Conservation (phyloP, 2,888 invertebrate species). For the Nematopogon swammerdamellus region DNA sequence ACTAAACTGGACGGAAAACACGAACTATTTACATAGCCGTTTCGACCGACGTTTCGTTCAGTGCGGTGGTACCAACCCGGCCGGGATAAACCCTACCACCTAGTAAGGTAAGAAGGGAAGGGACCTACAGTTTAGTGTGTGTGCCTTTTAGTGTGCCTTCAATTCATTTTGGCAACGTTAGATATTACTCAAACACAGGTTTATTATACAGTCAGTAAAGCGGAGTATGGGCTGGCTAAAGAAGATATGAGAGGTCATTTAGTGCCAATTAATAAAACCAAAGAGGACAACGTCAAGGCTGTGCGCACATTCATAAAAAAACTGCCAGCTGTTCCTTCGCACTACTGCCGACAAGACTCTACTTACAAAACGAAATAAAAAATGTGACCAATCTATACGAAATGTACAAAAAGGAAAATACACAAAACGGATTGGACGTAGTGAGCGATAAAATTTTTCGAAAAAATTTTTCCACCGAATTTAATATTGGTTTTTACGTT, state of each 20-base stretch:
- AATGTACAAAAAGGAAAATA: slow-evolving; percentile 5
- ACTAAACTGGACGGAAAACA: too few relatives aligned
- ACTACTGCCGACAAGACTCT: slow-evolving; percentile 3
- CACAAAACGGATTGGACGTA: slow-evolving; percentile 1
- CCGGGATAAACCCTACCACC: too few relatives aligned
- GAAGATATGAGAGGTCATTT: slow-evolving; percentile 1
- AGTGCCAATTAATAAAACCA: slow-evolving; percentile 1
- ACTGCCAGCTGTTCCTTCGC: slow-evolving; percentile 2
- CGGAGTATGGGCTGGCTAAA: slow-evolving; percentile 1
- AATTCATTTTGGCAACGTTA: slow-evolving; percentile 1
- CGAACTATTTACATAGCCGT: too few relatives aligned
- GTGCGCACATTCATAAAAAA: slow-evolving; percentile 1
- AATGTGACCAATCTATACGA: too few relatives aligned
- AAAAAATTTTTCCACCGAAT: slow-evolving; percentile 9
- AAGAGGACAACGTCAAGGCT: neutral
- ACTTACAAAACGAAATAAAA: slow-evolving; percentile 2
- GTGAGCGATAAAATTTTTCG: slow-evolving; percentile 6
- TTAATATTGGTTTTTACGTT: slow-evolving; percentile 12
- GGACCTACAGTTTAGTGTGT: too few relatives aligned
- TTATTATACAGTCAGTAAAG: slow-evolving; percentile 1
- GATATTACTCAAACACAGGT: slow-evolving; percentile 1
- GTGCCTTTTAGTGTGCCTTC: slow-evolving; percentile 4
- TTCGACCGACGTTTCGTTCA: too few relatives aligned
- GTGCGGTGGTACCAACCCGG: too few relatives aligned
- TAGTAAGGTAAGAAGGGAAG: too few relatives aligned